Percentiles rank a stretch among this genome's conserved stretches.
These are phyloP conservation scores for Yoshiicerus persimilis DNA, from an alignment of 1,140 invertebrate genomes.

Conservation along the genomic window DNA sequence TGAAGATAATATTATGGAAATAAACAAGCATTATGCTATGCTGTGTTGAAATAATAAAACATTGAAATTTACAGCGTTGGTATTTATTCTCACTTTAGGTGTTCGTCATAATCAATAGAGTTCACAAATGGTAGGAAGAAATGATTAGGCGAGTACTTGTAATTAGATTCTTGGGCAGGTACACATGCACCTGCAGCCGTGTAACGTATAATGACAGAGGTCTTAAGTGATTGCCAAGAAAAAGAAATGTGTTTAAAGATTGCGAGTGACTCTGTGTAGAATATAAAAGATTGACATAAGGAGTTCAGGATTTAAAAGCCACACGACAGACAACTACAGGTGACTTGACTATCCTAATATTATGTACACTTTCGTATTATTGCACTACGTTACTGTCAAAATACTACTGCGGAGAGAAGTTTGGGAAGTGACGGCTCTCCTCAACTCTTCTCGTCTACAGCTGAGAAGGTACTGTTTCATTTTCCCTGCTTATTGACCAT, in stretches of 20 bases:
- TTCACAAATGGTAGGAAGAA: neutral
- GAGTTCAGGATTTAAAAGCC: neutral
- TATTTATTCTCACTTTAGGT: neutral
- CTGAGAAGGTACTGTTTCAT: neutral
- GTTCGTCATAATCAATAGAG: neutral
- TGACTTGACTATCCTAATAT: neutral
- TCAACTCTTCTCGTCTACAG: neutral
- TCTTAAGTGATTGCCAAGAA: neutral
- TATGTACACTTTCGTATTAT: neutral
- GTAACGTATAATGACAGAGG: neutral
- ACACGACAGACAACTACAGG: neutral
- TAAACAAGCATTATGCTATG: neutral
- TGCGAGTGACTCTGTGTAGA: neutral
- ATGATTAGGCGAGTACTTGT: neutral
- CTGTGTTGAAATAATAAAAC: neutral
- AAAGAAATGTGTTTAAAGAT: neutral
- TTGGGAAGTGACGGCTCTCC: neutral
- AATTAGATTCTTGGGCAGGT: neutral
- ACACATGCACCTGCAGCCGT: neutral
- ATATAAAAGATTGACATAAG: neutral
- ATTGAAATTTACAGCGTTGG: neutral
- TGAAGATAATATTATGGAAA: neutral
- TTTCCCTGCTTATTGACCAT: neutral
- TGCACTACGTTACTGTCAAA: neutral
- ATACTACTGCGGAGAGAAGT: neutral